Evolutionary conservation across 2,888 invertebrate species (phyloP), one percentile per base, ranked within the genome.

Genomic region (Macaria notata): DNA sequence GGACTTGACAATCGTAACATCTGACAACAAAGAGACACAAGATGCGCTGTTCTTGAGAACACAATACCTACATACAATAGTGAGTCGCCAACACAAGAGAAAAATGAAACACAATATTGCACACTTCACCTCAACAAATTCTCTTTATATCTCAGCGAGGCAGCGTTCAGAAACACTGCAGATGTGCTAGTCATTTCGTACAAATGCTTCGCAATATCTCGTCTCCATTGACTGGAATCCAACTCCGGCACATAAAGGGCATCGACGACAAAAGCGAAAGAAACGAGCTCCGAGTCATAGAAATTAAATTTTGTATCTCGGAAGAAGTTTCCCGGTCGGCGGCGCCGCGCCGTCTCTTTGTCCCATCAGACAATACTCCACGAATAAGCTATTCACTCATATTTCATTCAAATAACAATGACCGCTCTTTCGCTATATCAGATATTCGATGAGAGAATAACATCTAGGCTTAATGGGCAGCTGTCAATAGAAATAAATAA

Each of bases 231-330:
- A 83, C 76, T 79, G 73, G 72, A 77, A 81, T 83, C 75, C 75
- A 76, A 78, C 76, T 79, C 71, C 73, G 74, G 75, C 76, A 77
- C 75, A 84, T 83, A 86, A 87, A 86, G 75, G 83, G 72, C 78
- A 76, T 73, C 75, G 73, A 77, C 77, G 76, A 82, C 79, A 85
- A 86, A 82, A 73, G 78, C 68, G 66, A 75, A 76, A 76, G 81
- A 78, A 79, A 76, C 76, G 76, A 75, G 75, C 77, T 77, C 75
- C 73, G 79, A 86, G 80, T 83, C 80, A 79, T 78, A 82, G 76
- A 85, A 87, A 87, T 86, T 86, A 79, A 84, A 83, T 84, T 84
- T 81, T 81, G 79, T 82, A 79, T 81, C 81, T 78, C 71, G 68
- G 73, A 76, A 79, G 77, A 78, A 81, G 80, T 81, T 81, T 69